These are phyloP conservation scores for Furcifer pardalis DNA, from an alignment of 2,797 vertebrate genomes.

Conservation along the genomic window DNA sequence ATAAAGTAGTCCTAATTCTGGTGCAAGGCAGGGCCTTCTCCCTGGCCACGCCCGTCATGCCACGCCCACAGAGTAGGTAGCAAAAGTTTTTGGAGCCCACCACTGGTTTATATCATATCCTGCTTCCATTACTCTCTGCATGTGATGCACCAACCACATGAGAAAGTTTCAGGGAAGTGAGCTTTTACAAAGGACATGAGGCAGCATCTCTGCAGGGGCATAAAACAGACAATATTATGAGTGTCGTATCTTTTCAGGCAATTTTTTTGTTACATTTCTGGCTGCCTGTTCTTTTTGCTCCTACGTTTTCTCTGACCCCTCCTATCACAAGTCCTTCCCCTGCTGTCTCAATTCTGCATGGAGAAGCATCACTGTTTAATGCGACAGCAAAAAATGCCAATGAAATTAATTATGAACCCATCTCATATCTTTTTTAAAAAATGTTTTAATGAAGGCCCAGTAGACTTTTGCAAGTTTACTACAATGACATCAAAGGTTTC, in stretches of 20 bases:
- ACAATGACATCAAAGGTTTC: slow-evolving; percentile 49
- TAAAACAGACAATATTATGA: slow-evolving; percentile 64
- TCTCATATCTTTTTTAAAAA: slow-evolving; percentile 36
- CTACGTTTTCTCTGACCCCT: not conserved
- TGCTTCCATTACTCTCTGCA: slow-evolving; percentile 71
- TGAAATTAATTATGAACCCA: slow-evolving; percentile 44
- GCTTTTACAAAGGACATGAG: slow-evolving; percentile 79
- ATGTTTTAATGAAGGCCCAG: slow-evolving; percentile 44
- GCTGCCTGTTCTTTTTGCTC: slow-evolving; percentile 57
- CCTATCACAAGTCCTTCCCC: not conserved
- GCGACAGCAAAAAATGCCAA: slow-evolving; percentile 45
- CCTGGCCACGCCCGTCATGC: no score
- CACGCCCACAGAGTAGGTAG: no score
- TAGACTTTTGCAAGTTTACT: slow-evolving; percentile 49
- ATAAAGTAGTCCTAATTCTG: no score
- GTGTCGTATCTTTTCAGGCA: slow-evolving; percentile 70
- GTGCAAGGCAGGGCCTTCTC: no score
- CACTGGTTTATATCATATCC: no score
- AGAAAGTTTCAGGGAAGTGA: slow-evolving; percentile 78
- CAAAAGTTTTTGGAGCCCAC: no score
- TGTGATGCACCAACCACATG: slow-evolving; percentile 69
- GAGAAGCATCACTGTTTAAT: slow-evolving; percentile 57
- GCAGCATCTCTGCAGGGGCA: slow-evolving; percentile 64
- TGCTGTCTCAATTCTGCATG: slow-evolving; percentile 13
- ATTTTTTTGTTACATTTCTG: slow-evolving; percentile 60